phyloP scores from a whole-genome alignment of 2,113 vertebrate genomes.

The Ascaphus truei region DNA sequence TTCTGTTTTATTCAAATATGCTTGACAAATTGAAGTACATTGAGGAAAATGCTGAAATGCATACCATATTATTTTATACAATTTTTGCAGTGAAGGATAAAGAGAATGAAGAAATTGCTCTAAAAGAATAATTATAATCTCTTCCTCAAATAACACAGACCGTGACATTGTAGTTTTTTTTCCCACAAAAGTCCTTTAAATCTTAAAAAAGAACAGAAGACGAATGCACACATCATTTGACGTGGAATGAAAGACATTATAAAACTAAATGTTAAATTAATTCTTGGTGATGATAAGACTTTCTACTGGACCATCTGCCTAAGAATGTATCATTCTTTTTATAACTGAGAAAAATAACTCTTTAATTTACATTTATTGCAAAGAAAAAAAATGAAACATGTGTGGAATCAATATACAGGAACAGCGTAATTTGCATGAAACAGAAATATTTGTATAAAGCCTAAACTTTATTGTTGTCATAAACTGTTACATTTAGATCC shows the following conservation, averaged over 20 bases:
- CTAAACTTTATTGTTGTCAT: no score
- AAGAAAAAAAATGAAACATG: neutral
- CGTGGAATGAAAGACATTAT: constrained; percentile 7
- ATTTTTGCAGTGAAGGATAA: neutral
- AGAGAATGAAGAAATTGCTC: neutral
- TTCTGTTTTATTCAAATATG: no score
- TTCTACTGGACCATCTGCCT: constrained; percentile 10
- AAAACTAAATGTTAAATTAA: constrained; percentile 15
- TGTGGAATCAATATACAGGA: no score
- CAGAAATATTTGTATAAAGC: no score
- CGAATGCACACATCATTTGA: constrained; percentile 31
- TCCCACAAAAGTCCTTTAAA: constrained; percentile 28
- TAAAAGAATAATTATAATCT: no score
- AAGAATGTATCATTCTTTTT: neutral
- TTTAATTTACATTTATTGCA: neutral
- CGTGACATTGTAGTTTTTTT: neutral
- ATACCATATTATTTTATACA: neutral
- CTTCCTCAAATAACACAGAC: no score
- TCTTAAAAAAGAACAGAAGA: constrained; percentile 26
- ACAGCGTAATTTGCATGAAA: no score
- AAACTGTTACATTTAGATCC: no score
- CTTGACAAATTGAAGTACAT: neutral
- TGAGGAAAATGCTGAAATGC: neutral
- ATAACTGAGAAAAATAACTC: neutral
- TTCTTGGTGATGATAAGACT: neutral